Evolutionary conservation across 1,140 invertebrate genomes (phyloP), one percentile per base, ranked within the genome.

Genomic region (Saccostrea glomerata): DNA sequence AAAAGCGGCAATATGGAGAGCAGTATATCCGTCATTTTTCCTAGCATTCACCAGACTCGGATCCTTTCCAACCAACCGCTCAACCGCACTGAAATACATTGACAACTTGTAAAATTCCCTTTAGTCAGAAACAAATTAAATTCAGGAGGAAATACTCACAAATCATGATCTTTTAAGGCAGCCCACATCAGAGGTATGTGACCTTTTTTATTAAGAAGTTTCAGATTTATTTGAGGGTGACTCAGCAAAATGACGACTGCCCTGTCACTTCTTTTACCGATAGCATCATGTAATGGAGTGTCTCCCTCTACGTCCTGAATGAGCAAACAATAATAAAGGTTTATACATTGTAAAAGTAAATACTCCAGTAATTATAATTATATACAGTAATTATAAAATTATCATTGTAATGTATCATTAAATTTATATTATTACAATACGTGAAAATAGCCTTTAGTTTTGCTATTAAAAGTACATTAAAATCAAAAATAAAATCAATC

Each of bases 221-320:
- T 89, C 7, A 90, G 77, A 83, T 93, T 90, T 56, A 91, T 89
- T 13, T 89, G 73, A 15, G 85, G 83, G 17, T 89, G 86, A 40
- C 82, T 86, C 7, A 90, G n/a, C 30, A 93, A 83, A 56, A 92
- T 84, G 5, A 87, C 85, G 0, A 91, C 90, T 17, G 88, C 90
- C 23, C 89, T 84, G 11, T 88, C 84, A 73, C 86, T 88, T 40
- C 89, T 83, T n/a, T 85, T 90, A 20, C 70, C 20, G n/a, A 93
- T 90, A 17, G 92, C 93, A 47, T 93, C 92, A 82, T 93, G 92
- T 2, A 93, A 87, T 30, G 92, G 87, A 6, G 93, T 93, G 73
- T 93, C 93, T 0, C 93, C 93, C 17, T 73, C 90, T 20, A 56
- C n/a, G 66, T 93, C 93, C 93, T 87, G 23, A 60, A 3, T 7